A percentile compares a stretch with the other conserved stretches of the same genome.
Evolutionary conservation across 2,888 invertebrate genomes (phyloP).

Genomic region (Agrotis exclamationis): DNA sequence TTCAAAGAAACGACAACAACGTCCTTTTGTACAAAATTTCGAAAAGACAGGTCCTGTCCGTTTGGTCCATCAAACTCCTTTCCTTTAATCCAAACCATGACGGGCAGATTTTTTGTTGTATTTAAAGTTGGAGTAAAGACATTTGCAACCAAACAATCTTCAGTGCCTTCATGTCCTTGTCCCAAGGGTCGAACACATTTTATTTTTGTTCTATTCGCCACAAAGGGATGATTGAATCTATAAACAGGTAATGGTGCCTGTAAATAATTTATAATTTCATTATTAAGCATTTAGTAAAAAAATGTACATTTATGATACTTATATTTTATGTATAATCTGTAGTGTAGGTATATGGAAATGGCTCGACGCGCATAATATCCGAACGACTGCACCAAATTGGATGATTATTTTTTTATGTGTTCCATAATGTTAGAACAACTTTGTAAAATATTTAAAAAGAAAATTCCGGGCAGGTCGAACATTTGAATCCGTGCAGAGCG

Average conservation of each 20-base stretch:
- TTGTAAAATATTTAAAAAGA: too few relatives aligned
- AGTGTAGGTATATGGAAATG: too few relatives aligned
- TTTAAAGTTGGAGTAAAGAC: slow-evolving; percentile 77
- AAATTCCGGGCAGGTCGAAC: too few relatives aligned
- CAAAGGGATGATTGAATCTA: slow-evolving; percentile 74
- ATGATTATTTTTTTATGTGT: too few relatives aligned
- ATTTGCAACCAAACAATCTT: slow-evolving; percentile 84
- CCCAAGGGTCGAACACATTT: slow-evolving; percentile 82
- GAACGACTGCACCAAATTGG: too few relatives aligned
- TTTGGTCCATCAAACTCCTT: slow-evolving; percentile 78
- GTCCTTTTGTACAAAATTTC: slow-evolving; percentile 93
- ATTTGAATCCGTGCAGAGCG: too few relatives aligned
- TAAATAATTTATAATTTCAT: slow-evolving; percentile 46
- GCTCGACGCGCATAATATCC: too few relatives aligned
- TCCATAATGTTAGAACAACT: too few relatives aligned
- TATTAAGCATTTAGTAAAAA: too few relatives aligned
- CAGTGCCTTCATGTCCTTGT: slow-evolving; percentile 83
- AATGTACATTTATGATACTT: too few relatives aligned
- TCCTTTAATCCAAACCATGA: slow-evolving; percentile 88
- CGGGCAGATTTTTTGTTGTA: slow-evolving; percentile 70
- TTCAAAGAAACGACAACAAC: slow-evolving; percentile 93
- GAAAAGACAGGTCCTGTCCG: slow-evolving; percentile 83
- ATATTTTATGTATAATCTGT: too few relatives aligned
- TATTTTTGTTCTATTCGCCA: slow-evolving; percentile 78
- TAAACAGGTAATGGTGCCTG: slow-evolving; percentile 84